Percentiles rank a stretch among this genome's conserved stretches.
phyloP scores from a whole-genome alignment of 2,888 invertebrate species.

The Sarcophaga rosellei region DNA sequence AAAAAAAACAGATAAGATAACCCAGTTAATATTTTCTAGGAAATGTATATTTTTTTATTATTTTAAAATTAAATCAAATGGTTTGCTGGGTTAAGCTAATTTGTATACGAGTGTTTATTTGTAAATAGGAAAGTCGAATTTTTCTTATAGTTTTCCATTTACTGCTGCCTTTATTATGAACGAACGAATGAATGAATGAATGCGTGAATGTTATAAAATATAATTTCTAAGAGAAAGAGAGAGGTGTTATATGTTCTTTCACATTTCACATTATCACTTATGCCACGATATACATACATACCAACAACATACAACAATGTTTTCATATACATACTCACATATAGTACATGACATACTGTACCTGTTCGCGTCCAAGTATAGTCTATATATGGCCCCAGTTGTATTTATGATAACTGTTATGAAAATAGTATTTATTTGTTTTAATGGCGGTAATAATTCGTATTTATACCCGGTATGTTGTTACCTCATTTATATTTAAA shows the following conservation, averaged over 20 bases:
- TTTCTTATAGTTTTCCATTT: background rate
- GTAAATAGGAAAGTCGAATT: background rate
- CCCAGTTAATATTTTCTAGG: background rate
- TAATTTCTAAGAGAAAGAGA: background rate
- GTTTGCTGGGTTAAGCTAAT: background rate
- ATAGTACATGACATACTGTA: too few species aligned
- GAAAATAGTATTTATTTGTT: conserved; percentile 48
- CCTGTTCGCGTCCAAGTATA: too few species aligned
- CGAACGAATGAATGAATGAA: conserved; percentile 11
- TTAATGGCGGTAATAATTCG: conserved; percentile 56
- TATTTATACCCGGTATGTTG: conserved; percentile 31
- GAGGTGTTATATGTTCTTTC: background rate
- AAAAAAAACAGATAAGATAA: background rate
- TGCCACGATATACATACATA: background rate
- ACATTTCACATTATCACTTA: conserved; percentile 30
- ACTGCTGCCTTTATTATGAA: background rate
- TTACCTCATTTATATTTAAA: conserved; percentile 51
- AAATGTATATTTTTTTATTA: background rate
- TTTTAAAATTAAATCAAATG: background rate
- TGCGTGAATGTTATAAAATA: conserved; percentile 7
- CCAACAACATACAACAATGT: background rate
- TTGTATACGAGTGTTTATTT: background rate
- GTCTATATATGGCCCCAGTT: background rate
- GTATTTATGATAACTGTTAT: conserved; percentile 55
- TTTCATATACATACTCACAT: background rate